Conservation (phyloP, 2,113 vertebrate species). For the Tinamus guttatus region DNA sequence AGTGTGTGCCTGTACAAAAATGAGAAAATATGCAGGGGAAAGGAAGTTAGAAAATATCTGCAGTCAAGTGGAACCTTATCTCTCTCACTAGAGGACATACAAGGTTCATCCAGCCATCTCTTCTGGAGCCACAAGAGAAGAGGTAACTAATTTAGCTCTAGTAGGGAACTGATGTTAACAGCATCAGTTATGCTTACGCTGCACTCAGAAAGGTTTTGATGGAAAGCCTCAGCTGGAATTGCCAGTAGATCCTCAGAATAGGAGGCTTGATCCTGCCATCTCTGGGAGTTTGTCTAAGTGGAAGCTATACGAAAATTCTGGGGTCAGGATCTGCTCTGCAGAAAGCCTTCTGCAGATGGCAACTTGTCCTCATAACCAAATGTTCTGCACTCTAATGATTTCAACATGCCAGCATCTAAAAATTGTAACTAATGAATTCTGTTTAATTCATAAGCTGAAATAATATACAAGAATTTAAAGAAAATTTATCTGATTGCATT, state of each 20-base stretch:
- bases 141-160: background rate
- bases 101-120: background rate
- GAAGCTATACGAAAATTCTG: background rate
- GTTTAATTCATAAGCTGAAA: background rate
- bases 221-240: background rate
- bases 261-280: background rate
- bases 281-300: background rate
- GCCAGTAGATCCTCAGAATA: background rate
- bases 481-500: background rate
- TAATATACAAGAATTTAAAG: background rate
- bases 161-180: background rate
- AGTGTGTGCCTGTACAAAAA: background rate
- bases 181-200: background rate
- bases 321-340: background rate
- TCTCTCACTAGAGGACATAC: background rate
- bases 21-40: background rate
- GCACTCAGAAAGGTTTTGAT: background rate
- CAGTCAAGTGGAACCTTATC: background rate
- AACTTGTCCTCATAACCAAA: background rate
- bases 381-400: background rate
- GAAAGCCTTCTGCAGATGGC: background rate
- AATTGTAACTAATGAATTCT: background rate
- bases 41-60: slow-evolving; percentile 9
- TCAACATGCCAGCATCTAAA: background rate
- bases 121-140: background rate